phyloP scores from a whole-genome alignment of 2,113 vertebrate species.

The Pycnonotus jocosus region DNA sequence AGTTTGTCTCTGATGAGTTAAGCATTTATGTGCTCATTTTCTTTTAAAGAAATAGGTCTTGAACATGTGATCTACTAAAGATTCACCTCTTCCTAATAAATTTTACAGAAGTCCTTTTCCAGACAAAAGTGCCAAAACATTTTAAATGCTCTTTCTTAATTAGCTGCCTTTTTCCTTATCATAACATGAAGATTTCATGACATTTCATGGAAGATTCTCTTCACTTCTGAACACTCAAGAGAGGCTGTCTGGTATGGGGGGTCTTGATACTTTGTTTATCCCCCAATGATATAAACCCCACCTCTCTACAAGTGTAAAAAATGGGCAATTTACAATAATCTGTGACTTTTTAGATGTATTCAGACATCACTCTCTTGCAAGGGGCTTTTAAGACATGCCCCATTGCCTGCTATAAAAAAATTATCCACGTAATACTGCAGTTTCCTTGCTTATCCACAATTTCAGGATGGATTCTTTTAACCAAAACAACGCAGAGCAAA shows the following conservation, averaged over 20 bases:
- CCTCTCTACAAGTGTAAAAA: neutral
- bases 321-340: neutral
- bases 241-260: neutral
- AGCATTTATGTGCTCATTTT: neutral
- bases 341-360: neutral
- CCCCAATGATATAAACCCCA: neutral
- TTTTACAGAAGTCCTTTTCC: constrained; percentile 2
- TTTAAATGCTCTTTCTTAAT: neutral
- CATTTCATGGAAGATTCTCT: neutral
- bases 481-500: constrained; percentile 18
- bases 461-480: neutral
- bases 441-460: neutral
- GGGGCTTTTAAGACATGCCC: constrained; percentile 34
- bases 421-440: neutral
- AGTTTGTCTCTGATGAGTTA: neutral
- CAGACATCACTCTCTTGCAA: neutral
- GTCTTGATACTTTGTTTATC: neutral
- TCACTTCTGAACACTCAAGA: neutral
- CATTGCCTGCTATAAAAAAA: neutral
- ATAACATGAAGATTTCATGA: neutral
- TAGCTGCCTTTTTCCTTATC: neutral
- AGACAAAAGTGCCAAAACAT: neutral
- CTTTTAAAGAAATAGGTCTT: neutral
- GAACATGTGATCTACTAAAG: neutral
- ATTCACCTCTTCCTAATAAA: neutral